Evolutionary conservation across 2,113 vertebrate species (phyloP), one percentile per base, ranked within the genome.

Genomic region (Girardinichthys multiradiatus): DNA sequence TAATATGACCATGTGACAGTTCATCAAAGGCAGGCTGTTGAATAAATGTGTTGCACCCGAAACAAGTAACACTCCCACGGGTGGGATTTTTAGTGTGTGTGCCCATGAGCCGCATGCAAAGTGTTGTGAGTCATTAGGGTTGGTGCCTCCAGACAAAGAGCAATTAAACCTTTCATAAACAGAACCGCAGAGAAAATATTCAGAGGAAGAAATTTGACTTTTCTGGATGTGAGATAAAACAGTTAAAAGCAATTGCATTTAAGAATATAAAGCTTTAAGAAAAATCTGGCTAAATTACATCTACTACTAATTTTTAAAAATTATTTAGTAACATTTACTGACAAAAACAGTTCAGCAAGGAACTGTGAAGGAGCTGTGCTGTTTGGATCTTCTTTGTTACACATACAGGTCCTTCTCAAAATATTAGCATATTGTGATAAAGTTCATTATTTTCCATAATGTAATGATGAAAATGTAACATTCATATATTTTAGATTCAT

Each of bases 71-170:
- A 70, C 61, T 88, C 77, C 64, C 37, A 57, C 37, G 70, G 35
- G 78, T 21, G 9, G 35, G 39, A 28, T 8, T 29, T 33, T 39
- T 19, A 24, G 68, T 28, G 70, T 28, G 70, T 68, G 81, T 66
- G 76, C 67, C 54, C 64, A 45, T 72, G 62, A 69, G 70, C 62
- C 77, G 79, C 82, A n/a, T 81, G 87, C 87, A 85, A 75, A 60
- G 51, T 61, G 80, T 83, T 78, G 87, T 78, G 76, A 85, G 85
- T 86, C 89, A 86, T 83, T 85, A 84, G 72, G 59, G 82, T 86
- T 77, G 64, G 75, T 42, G 21, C 59, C 76, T 62, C 76, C 83
- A 84, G 86, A 85, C 62, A 84, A 83, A 78, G 48, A 81, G 79
- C 81, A 83, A 78, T 90, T 89, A 85, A 83, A 90, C 58, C 29